Percentiles rank a stretch among this genome's conserved stretches.
Evolutionary conservation across 2,888 invertebrate species (phyloP).

Genomic region (Baronia brevicornis): DNA sequence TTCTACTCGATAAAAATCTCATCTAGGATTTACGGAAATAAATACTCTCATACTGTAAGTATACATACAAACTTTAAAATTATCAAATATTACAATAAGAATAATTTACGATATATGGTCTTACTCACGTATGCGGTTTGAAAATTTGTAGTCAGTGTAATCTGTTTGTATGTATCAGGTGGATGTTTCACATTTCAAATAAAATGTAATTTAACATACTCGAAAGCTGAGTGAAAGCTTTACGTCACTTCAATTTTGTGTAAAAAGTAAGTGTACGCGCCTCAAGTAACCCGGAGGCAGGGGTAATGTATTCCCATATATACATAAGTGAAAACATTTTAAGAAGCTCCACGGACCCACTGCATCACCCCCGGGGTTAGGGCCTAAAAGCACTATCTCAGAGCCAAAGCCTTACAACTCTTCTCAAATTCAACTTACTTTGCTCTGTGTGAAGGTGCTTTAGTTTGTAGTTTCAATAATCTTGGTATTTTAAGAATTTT

Average conservation of each 20-base stretch:
- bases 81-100: too few relatives aligned
- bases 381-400: constrained; percentile 77
- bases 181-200: constrained; percentile 56
- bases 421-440: constrained; percentile 76
- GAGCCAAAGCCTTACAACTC: constrained; percentile 75
- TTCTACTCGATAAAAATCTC: too few relatives aligned
- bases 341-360: constrained; percentile 73
- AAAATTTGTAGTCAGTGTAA: constrained; percentile 6
- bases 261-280: constrained; percentile 69
- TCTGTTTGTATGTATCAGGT: constrained; percentile 18
- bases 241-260: constrained; percentile 73
- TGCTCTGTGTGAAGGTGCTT: constrained; percentile 59
- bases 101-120: too few relatives aligned
- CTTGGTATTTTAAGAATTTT: constrained; percentile 36
- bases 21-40: too few relatives aligned
- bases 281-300: constrained; percentile 68
- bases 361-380: constrained; percentile 75
- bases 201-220: constrained; percentile 68
- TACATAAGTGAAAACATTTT: constrained; percentile 76
- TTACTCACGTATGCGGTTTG: too few relatives aligned
- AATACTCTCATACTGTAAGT: too few relatives aligned
- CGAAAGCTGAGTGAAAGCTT: constrained; percentile 66
- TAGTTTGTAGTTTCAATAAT: constrained; percentile 26
- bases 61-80: too few relatives aligned
- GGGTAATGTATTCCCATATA: constrained; percentile 74